These are phyloP conservation scores for Dinomys branickii DNA, from an alignment of 2,113 vertebrate species.

Conservation along the genomic window DNA sequence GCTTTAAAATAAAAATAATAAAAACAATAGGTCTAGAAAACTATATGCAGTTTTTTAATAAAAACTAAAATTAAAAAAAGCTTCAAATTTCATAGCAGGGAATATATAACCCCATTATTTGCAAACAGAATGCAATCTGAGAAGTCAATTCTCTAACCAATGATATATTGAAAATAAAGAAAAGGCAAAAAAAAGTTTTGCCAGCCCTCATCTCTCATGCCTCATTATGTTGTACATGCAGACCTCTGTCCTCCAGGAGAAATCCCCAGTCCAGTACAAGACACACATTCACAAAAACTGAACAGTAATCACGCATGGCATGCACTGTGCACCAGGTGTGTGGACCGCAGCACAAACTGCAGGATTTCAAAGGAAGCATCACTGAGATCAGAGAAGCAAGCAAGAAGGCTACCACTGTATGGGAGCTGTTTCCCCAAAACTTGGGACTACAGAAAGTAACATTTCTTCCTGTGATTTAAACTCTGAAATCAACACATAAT, in stretches of 20 bases:
- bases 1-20: too few species aligned
- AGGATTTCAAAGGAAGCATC: not conserved
- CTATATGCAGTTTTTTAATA: too few species aligned
- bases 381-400: not conserved
- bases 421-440: not conserved
- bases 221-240: not conserved
- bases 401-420: not conserved
- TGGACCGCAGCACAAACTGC: not conserved
- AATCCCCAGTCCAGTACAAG: not conserved
- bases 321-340: not conserved
- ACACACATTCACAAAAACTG: not conserved
- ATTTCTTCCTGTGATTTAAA: not conserved
- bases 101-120: not conserved
- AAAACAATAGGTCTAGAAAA: too few species aligned
- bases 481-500: not conserved
- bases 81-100: not conserved
- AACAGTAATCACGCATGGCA: not conserved
- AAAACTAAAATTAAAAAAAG: not conserved
- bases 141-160: not conserved
- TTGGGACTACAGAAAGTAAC: not conserved
- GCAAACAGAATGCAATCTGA: not conserved
- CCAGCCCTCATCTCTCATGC: not conserved
- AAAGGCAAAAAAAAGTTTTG: not conserved
- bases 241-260: not conserved
- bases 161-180: not conserved